These are phyloP conservation scores for Hippasteria phrygiana DNA, from an alignment of 53 echinoderm and acorn worm species.

Conservation along the genomic window DNA sequence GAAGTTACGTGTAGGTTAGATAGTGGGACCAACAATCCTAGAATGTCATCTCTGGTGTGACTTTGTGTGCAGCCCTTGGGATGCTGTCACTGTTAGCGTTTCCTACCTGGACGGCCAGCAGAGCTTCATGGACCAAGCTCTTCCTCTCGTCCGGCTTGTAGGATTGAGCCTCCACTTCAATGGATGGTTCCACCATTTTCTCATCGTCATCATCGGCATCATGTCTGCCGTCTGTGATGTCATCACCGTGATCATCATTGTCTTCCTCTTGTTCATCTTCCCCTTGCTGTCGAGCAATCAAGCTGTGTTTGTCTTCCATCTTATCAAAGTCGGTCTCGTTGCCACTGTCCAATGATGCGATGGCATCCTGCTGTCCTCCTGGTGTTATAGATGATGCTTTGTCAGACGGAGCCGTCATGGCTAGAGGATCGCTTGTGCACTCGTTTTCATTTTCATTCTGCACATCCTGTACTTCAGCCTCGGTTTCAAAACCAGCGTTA, in stretches of 20 bases:
- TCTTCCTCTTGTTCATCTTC: neutral
- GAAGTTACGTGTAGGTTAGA: too few species aligned
- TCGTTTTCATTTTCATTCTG: neutral
- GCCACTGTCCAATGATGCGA: neutral
- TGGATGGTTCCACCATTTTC: neutral
- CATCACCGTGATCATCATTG: neutral
- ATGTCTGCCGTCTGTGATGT: neutral
- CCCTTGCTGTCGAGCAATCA: neutral
- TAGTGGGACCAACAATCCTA: too few species aligned
- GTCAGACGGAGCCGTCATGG: too few species aligned
- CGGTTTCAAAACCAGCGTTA: neutral
- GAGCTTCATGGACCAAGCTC: conserved; percentile 32
- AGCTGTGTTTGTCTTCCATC: neutral
- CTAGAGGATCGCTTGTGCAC: too few species aligned
- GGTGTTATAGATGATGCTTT: neutral
- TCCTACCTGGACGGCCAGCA: conserved; percentile 7
- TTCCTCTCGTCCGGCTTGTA: neutral
- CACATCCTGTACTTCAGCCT: neutral
- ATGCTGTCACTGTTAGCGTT: neutral
- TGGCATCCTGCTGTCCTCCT: neutral
- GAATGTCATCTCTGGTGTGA: neutral
- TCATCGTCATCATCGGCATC: neutral
- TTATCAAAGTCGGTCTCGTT: neutral
- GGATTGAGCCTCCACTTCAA: neutral
- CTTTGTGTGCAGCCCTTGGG: neutral